A percentile compares a stretch with the other conserved stretches of the same genome.
Evolutionary conservation across 1,140 invertebrate genomes (phyloP).

Genomic region (Panonychus citri): DNA sequence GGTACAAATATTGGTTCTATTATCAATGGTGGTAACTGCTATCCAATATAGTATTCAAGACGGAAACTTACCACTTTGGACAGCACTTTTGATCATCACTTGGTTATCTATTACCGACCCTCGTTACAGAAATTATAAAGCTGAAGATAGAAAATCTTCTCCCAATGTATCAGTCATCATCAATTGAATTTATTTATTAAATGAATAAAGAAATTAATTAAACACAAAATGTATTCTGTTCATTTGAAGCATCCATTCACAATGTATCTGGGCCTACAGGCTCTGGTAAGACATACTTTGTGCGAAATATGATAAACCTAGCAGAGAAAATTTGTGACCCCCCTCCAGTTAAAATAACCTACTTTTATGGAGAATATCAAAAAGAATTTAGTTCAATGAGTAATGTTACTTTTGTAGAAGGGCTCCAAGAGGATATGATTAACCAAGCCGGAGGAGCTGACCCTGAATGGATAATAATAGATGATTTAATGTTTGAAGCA

Average conservation of each 20-base stretch:
- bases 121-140: no score
- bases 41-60: not conserved
- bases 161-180: no score
- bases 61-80: not conserved
- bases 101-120: not conserved
- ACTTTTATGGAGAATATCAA: not conserved
- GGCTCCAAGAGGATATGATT: not conserved
- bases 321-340: not conserved
- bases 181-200: no score
- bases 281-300: not conserved
- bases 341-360: not conserved
- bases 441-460: not conserved
- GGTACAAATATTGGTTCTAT: no score
- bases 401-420: not conserved
- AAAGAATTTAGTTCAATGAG: not conserved
- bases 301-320: not conserved
- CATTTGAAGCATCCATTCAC: not conserved
- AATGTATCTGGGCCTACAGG: not conserved
- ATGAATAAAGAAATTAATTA: no score
- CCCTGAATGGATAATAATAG: not conserved
- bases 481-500: not conserved
- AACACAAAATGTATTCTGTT: not conserved
- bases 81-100: not conserved
- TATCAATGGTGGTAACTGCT: not conserved
- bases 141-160: no score